phyloP scores from a whole-genome alignment of 2,888 invertebrate genomes.

The Drosophila engyochracea region DNA sequence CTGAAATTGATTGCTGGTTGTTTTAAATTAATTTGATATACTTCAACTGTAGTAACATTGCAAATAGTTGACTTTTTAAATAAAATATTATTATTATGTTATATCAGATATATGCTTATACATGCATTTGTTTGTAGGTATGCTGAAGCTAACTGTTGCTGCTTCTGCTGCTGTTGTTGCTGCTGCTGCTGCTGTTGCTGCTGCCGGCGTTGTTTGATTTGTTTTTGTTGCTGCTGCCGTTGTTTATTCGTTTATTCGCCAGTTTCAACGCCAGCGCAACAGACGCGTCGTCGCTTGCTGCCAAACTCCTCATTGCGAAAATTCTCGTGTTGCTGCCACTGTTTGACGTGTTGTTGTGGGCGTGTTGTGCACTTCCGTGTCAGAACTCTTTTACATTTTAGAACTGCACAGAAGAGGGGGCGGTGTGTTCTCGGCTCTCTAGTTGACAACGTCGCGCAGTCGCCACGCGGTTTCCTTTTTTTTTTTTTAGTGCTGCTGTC shows the following conservation, averaged over 20 bases:
- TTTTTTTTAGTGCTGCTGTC: conserved; percentile 8
- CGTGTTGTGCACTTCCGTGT: conserved; percentile 62
- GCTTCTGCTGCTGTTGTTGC: conserved; percentile 20
- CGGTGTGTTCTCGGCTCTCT: conserved; percentile 8
- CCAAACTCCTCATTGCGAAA: conserved; percentile 36
- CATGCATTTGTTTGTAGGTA: background rate
- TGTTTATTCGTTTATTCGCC: conserved; percentile 59
- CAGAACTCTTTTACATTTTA: conserved; percentile 73
- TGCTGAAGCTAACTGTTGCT: conserved; percentile 49
- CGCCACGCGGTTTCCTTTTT: conserved; percentile 46
- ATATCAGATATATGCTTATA: background rate
- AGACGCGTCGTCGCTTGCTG: conserved; percentile 57
- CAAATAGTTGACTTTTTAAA: background rate
- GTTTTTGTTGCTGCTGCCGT: conserved; percentile 48
- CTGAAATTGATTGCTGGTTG: background rate
- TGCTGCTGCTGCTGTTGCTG: conserved; percentile 25
- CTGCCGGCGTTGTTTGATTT: conserved; percentile 43
- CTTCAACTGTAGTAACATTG: background rate
- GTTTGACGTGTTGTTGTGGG: conserved; percentile 49
- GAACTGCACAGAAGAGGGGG: conserved; percentile 38
- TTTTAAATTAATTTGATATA: background rate
- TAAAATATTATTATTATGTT: background rate
- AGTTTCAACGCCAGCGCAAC: conserved; percentile 66
- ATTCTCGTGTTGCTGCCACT: conserved; percentile 17
- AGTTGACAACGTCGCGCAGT: conserved; percentile 62